A percentile compares a stretch with the other conserved stretches of the same genome.
phyloP scores from a whole-genome alignment of 2,797 vertebrate species.

The Sebastes trivittatus region DNA sequence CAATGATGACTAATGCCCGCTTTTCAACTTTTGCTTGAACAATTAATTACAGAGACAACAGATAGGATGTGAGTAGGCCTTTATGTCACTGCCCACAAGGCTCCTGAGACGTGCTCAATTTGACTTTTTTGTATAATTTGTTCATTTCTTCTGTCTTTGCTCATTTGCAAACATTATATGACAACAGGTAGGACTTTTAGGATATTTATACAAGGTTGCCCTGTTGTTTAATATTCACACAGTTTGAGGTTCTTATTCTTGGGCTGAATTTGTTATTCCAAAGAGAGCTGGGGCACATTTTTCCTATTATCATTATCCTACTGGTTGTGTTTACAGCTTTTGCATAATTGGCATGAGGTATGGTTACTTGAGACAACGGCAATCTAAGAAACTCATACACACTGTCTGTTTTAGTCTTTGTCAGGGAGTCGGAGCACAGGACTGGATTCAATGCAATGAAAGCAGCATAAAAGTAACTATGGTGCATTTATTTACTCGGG shows the following conservation, averaged over 20 bases:
- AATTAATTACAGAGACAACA: slow-evolving; percentile 48
- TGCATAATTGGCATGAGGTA: slow-evolving; percentile 61
- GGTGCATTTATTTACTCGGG: slow-evolving; percentile 54
- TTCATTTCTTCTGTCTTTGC: not conserved
- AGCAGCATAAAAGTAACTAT: slow-evolving; percentile 49
- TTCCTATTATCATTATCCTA: slow-evolving; percentile 63
- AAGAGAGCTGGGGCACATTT: slow-evolving; percentile 47
- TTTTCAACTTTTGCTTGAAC: slow-evolving; percentile 39
- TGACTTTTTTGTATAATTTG: not conserved
- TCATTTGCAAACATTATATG: slow-evolving; percentile 7
- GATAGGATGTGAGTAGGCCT: not conserved
- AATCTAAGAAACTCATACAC: slow-evolving; percentile 49
- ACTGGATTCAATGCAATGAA: slow-evolving; percentile 36
- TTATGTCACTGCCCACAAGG: not conserved
- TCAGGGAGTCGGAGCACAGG: slow-evolving; percentile 40
- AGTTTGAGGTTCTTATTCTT: slow-evolving; percentile 16
- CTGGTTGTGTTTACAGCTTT: slow-evolving; percentile 69
- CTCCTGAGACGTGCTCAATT: not conserved
- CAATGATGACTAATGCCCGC: slow-evolving; percentile 49
- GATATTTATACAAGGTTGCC: not conserved
- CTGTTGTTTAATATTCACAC: slow-evolving; percentile 20
- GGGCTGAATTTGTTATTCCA: slow-evolving; percentile 42
- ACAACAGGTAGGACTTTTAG: slow-evolving; percentile 25
- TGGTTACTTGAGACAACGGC: slow-evolving; percentile 61
- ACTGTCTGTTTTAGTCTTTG: slow-evolving; percentile 58